Base-by-base conservation (phyloP, 2,113 vertebrate genomes). In the Platysternon megacephalum region DNA sequence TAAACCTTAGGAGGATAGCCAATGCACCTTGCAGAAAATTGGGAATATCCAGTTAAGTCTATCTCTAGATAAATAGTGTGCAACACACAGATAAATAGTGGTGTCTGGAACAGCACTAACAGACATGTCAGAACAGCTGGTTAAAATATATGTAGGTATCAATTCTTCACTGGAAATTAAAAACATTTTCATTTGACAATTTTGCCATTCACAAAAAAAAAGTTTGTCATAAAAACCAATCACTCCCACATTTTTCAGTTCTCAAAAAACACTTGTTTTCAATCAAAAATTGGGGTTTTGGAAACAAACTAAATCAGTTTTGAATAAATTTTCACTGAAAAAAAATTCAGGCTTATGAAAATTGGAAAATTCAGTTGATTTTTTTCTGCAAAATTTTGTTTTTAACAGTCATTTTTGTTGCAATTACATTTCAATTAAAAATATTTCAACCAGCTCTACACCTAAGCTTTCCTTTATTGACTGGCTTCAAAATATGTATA, bases 241-340 rank as follows among this genome's bases (percentile, higher is more conserved):
- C 28, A 21, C 24, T 56, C 13, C 28, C 32, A 29, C 29, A 32
- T 13, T 32, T 56, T 61, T 61, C 24, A 28, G 55, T 28, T 28
- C 26, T 56, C 10, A 56, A 28, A 28, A 56, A 56, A 10, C 11
- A 81, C 82, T 86, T 19, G 0, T 51, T 84, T 92, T 82, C 24
- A 81, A 4, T 1, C 39, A 83, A 93, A 14, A 61, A 61, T 32
- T 61, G 6, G 12, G 28, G 28, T 61, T 61, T 61, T 61, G 58
- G 29, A 65, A 2, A 39, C 2, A 68, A 79, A 10, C 0, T 0
- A 2, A 42, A 0, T 4, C 85, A 17, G 72, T 79, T 39, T 29
- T 78, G 5, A 91, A 17, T 61, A 29, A 0, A 1, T 0, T 6
- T 76, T 68, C 1, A 9, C 24, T 39, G 39, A 35, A 85, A 85